These are phyloP conservation scores for Vandiemenella viatica DNA, from an alignment of 2,888 invertebrate genomes.

Conservation along the genomic window DNA sequence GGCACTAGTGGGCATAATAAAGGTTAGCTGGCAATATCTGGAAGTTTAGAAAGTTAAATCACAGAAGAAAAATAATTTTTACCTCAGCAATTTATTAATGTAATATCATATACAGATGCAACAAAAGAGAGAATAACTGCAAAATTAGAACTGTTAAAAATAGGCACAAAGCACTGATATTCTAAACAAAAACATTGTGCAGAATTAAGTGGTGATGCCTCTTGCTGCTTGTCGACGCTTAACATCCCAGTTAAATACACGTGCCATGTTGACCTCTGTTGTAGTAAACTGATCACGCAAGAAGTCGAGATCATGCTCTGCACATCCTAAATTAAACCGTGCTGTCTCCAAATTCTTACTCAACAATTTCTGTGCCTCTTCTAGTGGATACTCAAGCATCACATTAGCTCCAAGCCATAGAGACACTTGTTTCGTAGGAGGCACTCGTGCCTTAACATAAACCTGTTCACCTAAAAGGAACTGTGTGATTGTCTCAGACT, in stretches of 20 bases:
- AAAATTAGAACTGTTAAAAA: no score
- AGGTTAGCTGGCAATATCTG: no score
- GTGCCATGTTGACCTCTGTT: conserved; percentile 96
- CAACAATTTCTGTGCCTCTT: conserved; percentile 75
- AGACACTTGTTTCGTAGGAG: conserved; percentile 75
- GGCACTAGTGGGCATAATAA: no score
- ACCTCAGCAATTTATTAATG: no score
- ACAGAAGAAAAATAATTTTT: no score
- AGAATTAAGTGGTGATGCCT: conserved; percentile 19
- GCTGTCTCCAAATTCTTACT: conserved; percentile 73
- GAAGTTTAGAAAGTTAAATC: no score
- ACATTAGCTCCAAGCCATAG: conserved; percentile 43
- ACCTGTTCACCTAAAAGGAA: conserved; percentile 89
- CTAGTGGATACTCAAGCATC: conserved; percentile 70
- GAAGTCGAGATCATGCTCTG: conserved; percentile 88
- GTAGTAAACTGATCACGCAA: conserved; percentile 94
- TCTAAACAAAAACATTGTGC: no score
- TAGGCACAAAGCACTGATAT: no score
- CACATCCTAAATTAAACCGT: conserved; percentile 62
- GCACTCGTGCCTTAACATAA: conserved; percentile 68
- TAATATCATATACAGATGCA: no score
- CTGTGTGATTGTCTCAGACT: conserved; percentile 61
- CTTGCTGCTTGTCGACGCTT: conserved; percentile 71
- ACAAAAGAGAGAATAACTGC: no score
- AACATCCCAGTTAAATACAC: conserved; percentile 97